Evolutionary conservation across 2,888 invertebrate species (phyloP), one percentile per base, ranked within the genome.

Genomic region (Tortrix viridana): DNA sequence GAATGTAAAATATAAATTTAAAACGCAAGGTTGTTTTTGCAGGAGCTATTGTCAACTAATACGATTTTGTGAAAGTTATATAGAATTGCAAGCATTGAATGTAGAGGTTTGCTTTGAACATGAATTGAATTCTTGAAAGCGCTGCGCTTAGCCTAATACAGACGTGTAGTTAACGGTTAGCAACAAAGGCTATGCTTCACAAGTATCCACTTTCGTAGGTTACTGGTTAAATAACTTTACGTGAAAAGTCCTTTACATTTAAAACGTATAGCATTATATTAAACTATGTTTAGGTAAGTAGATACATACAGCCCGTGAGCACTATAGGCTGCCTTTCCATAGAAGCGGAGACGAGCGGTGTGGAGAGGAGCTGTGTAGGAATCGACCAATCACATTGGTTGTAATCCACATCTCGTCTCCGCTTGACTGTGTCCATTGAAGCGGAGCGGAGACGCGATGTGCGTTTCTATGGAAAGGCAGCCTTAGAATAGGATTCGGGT

Each of bases 61-160:
- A 26, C 20, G 38, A 38, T 19, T 6, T 52, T 38, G 22, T 0
- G 12, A 20, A 38, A 38, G 44, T 52, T 46, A 23, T 19, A n/a
- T 44, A 16, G 6, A 57, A 57, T 44, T 62, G 62, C 46, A 56
- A 41, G 56, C 56, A 38, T 50, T 56, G 26, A 26, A 52, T 41
- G 16, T 26, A 32, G 52, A 47, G 38, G 56, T 50, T 57, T 46
- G 19, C 56, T 63, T 53, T 48, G 46, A 57, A 58, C 32, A 16
- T 63, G 53, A 32, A 58, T 53, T 58, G 53, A 46, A 52, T 57
- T 52, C 52, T 47, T 63, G 47, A 48, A 53, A 53, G 46, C 18
- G 23, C 22, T 23, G 37, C 18, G 23, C 48, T 56, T 38, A 50
- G 37, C 26, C 43, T 56, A 53, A 18, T 47, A 22, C 18, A 52